These are phyloP conservation scores for Thalassaphorura encarpata DNA, from an alignment of 1,140 invertebrate genomes.

Conservation along the genomic window DNA sequence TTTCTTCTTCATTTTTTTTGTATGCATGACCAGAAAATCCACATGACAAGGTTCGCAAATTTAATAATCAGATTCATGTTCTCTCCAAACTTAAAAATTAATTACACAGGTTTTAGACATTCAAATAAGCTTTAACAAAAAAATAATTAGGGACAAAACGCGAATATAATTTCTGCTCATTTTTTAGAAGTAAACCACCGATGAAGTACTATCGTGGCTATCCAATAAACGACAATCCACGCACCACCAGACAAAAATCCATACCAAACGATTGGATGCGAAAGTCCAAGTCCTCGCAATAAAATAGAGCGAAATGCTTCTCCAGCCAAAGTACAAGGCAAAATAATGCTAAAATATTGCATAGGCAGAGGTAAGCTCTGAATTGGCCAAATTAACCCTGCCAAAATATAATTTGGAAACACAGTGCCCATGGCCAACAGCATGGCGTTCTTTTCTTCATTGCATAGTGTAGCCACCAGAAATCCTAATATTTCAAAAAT, in stretches of 20 bases:
- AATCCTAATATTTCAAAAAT: constrained; percentile 5
- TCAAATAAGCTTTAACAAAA: neutral
- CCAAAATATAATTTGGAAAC: constrained; percentile 73
- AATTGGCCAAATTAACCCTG: constrained; percentile 76
- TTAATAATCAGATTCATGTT: too few species aligned
- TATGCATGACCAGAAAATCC: too few species aligned
- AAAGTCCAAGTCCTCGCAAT: constrained; percentile 20
- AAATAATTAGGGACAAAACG: neutral
- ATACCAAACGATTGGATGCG: constrained; percentile 17
- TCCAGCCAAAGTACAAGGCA: constrained; percentile 22
- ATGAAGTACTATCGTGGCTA: constrained; percentile 48
- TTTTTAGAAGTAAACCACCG: constrained; percentile 3
- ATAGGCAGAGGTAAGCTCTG: constrained; percentile 41
- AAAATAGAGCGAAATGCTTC: constrained; percentile 23
- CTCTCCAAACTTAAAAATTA: too few species aligned
- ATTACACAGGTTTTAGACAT: too few species aligned
- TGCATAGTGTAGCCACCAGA: neutral
- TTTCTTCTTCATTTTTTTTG: too few species aligned
- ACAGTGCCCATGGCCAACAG: constrained; percentile 85
- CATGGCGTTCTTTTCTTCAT: constrained; percentile 75
- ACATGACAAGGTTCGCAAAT: too few species aligned
- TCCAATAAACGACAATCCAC: constrained; percentile 78
- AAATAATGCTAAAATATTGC: constrained; percentile 39
- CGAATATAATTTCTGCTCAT: neutral
- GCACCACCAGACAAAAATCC: constrained; percentile 56